Base-by-base conservation (phyloP, 1,140 invertebrate species). In the Trichogramma pretiosum region DNA sequence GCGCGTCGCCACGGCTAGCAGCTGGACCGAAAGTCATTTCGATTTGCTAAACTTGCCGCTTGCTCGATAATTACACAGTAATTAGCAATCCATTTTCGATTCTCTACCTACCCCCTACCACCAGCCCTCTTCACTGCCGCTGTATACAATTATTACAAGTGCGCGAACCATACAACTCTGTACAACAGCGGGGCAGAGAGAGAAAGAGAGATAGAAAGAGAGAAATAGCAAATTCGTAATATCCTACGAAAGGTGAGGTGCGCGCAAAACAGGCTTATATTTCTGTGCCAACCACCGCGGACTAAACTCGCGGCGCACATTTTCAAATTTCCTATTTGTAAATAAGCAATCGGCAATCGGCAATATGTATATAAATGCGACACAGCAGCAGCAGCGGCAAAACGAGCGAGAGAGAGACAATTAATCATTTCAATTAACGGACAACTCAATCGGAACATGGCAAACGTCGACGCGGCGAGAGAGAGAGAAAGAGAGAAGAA, bases 291-390 rank as follows among this genome's bases (percentile, higher is more conserved):
- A 21, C 30, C 17, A 30, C 40, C 43, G 48, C 40, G 52, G 19
- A 44, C 46, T 19, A 55, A 56, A 53, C 58, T 60, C 61, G n/a
- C 23, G 33, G 49, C 55, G 61, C 60, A 62, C 67, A 68, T 70
- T 72, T 70, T 72, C 69, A 65, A 68, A 72, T 72, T 72, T 70
- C 69, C 68, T 72, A 70, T 72, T 72, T 72, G 69, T 68, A 70
- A 72, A 72, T 70, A 72, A 72, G 68, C 69, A 72, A 72, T 70
- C 67, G 70, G 58, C 57, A n/a, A n/a, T n/a, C n/a, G n/a, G n/a
- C n/a, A n/a, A n/a, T n/a, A n/a, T n/a, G n/a, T n/a, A n/a, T n/a
- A n/a, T n/a, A n/a, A n/a, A n/a, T n/a, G n/a, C n/a, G n/a, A n/a
- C n/a, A n/a, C n/a, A n/a, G 24, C 13, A 11, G 24, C 11, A 5